Evolutionary conservation across 1,140 invertebrate genomes (phyloP).

Genomic region (Caenorhabditis latens): DNA sequence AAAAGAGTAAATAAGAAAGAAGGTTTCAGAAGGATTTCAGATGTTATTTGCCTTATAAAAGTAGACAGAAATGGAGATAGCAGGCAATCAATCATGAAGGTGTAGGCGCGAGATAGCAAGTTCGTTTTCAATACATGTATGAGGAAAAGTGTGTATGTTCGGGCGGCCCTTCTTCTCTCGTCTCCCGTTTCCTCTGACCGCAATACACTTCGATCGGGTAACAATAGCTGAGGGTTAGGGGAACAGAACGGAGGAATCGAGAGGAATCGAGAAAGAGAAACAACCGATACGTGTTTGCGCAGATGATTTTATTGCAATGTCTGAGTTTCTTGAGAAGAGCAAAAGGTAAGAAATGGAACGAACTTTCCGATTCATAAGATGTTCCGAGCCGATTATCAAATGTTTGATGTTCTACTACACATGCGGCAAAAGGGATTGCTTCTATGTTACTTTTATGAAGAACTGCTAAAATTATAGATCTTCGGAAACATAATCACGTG

Average conservation of each 20-base stretch:
- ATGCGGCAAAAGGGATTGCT: too few relatives aligned
- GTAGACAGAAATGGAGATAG: conserved; percentile 7
- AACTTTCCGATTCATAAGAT: neutral
- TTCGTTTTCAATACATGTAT: conserved; percentile 15
- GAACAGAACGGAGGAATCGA: too few relatives aligned
- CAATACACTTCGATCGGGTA: conserved; percentile 43
- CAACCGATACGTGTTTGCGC: conserved; percentile 43
- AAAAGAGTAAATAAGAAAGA: neutral
- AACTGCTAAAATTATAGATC: too few relatives aligned
- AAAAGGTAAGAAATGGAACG: neutral
- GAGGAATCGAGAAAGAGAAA: neutral
- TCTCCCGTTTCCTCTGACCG: neutral
- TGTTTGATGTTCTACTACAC: neutral
- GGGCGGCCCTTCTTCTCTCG: neutral
- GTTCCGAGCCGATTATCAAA: neutral
- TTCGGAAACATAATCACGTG: too few relatives aligned
- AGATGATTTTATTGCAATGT: conserved; percentile 30
- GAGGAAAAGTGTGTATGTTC: conserved; percentile 29
- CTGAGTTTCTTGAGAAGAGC: neutral
- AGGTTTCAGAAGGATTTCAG: neutral
- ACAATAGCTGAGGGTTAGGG: neutral
- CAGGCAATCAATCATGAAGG: conserved; percentile 27
- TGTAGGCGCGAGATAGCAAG: conserved; percentile 12
- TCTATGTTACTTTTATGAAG: too few relatives aligned
- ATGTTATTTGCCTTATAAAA: conserved; percentile 33